Conservation (phyloP, 2,888 invertebrate species). For the Melanchra persicariae region DNA sequence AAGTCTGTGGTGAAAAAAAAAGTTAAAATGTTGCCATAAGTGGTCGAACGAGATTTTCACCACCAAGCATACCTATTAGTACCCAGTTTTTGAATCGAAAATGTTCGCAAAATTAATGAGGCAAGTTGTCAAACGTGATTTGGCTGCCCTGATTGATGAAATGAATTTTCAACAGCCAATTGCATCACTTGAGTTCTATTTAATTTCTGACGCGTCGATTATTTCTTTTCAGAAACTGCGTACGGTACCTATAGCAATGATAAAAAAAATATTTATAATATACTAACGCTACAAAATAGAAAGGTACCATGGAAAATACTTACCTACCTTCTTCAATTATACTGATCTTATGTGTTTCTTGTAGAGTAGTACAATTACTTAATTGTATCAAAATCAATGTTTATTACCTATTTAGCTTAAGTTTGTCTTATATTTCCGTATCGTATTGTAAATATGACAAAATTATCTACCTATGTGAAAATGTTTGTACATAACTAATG, state of each 20-base stretch:
- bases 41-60: background rate
- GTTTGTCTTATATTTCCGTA: slow-evolving; percentile 5
- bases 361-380: background rate
- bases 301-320: background rate
- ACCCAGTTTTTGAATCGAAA: too few species aligned
- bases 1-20: background rate
- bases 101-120: too few species aligned
- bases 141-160: too few species aligned
- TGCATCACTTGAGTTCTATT: too few species aligned
- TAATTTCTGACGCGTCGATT: too few species aligned
- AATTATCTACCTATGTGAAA: slow-evolving; percentile 48
- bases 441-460: slow-evolving; percentile 60
- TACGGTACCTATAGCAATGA: too few species aligned
- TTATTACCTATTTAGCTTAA: slow-evolving; percentile 15
- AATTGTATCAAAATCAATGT: background rate
- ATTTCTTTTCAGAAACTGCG: background rate
- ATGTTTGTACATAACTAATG: slow-evolving; percentile 58
- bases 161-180: too few species aligned
- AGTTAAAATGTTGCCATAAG: too few species aligned
- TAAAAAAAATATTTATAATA: too few species aligned
- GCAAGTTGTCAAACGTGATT: too few species aligned
- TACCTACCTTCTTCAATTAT: background rate
- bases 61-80: too few species aligned
- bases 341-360: background rate
- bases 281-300: background rate